A percentile compares a stretch with the other conserved stretches of the same genome.
Conservation (phyloP, 2,888 invertebrate genomes). For the Acleris cristana region DNA sequence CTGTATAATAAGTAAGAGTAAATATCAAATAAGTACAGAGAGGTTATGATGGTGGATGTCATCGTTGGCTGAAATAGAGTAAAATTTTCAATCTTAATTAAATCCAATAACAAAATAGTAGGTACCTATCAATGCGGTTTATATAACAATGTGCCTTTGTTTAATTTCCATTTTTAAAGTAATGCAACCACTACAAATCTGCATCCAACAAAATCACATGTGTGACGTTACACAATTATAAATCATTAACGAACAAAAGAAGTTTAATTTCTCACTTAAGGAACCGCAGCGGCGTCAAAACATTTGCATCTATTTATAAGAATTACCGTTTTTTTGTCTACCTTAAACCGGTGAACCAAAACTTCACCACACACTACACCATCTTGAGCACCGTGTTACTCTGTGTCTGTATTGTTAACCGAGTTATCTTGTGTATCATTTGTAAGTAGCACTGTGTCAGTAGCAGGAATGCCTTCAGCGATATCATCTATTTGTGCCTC, state of each 20-base stretch:
- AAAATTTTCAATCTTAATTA: too few relatives aligned
- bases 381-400: conserved; percentile 6
- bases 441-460: conserved; percentile 33
- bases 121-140: too few relatives aligned
- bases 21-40: too few relatives aligned
- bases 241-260: conserved; percentile 37
- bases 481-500: conserved; percentile 48
- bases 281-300: conserved; percentile 33
- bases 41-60: too few relatives aligned
- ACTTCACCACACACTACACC: conserved; percentile 13
- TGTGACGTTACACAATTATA: conserved; percentile 35
- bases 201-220: conserved; percentile 26
- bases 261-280: conserved; percentile 33
- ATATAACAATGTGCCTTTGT: too few relatives aligned
- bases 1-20: too few relatives aligned
- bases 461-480: conserved; percentile 29
- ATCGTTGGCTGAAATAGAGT: too few relatives aligned
- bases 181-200: conserved; percentile 13
- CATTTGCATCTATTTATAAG: conserved; percentile 46
- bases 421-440: conserved; percentile 8
- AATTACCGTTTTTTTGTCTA: conserved; percentile 34
- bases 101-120: too few relatives aligned
- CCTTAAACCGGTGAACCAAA: conserved; percentile 38
- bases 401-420: conserved; percentile 23
- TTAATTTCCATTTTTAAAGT: not conserved